Evolutionary conservation across 2,888 invertebrate species (phyloP).

Genomic region (Ypsolopha sequella): DNA sequence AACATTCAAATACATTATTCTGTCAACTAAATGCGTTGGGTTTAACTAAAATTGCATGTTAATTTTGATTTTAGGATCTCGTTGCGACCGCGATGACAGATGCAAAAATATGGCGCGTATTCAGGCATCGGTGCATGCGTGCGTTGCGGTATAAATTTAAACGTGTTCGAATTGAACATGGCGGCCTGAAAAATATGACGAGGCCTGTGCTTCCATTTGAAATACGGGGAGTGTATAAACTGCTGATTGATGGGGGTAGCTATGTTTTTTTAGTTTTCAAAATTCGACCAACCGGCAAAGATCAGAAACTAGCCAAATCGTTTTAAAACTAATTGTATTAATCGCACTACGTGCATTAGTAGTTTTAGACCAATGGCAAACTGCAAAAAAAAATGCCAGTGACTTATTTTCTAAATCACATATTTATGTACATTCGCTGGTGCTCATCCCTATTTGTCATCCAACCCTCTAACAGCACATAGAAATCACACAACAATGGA

Average conservation of each 20-base stretch:
- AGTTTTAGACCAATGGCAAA: too few species aligned
- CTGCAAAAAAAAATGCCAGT: too few species aligned
- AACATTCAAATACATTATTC: slow-evolving; percentile 39
- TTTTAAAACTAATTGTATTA: too few species aligned
- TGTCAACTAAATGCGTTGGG: slow-evolving; percentile 57
- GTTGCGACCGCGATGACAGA: slow-evolving; percentile 41
- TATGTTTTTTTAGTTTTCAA: too few species aligned
- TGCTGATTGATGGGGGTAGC: too few species aligned
- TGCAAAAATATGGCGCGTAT: slow-evolving; percentile 35
- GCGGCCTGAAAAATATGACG: slow-evolving; percentile 5
- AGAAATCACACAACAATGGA: slow-evolving; percentile 27
- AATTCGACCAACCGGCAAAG: too few species aligned
- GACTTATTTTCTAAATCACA: too few species aligned
- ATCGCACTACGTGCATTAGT: too few species aligned
- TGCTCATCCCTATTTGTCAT: too few species aligned
- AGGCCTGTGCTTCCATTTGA: not conserved
- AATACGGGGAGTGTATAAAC: not conserved
- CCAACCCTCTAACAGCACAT: too few species aligned
- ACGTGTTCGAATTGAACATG: slow-evolving; percentile 8
- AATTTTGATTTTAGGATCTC: slow-evolving; percentile 56
- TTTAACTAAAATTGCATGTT: slow-evolving; percentile 59
- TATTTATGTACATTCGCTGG: too few species aligned
- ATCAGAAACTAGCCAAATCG: too few species aligned
- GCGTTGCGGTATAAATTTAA: slow-evolving; percentile 11
- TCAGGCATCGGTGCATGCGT: slow-evolving; percentile 3